phyloP scores from a whole-genome alignment of 2,797 vertebrate species.

The Gymnocypris eckloni region DNA sequence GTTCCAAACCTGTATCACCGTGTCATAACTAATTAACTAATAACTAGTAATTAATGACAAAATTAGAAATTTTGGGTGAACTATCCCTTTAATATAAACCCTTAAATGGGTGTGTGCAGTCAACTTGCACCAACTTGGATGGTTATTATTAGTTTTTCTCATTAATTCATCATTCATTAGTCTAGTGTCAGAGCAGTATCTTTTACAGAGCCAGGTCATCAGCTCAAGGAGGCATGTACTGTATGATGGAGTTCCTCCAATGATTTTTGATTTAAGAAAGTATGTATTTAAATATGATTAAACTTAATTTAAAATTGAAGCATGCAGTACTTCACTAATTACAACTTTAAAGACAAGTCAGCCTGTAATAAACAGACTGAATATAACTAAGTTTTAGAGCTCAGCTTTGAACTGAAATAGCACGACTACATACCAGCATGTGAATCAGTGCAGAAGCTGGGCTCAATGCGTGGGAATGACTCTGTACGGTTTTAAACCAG shows the following conservation, averaged over 20 bases:
- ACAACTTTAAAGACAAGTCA: background rate
- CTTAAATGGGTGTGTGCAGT: background rate
- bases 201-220: background rate
- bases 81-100: background rate
- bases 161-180: background rate
- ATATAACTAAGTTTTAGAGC: background rate
- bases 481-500: background rate
- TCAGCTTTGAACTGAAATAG: constrained; percentile 7
- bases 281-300: background rate
- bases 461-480: constrained; percentile 2
- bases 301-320: background rate
- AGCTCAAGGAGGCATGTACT: constrained; percentile 31
- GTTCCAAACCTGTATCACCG: no score
- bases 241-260: background rate
- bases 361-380: background rate
- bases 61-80: no score
- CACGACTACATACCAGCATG: background rate
- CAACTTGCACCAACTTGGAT: background rate
- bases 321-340: background rate
- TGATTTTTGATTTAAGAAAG: constrained; percentile 13
- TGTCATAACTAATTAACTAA: no score
- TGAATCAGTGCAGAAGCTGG: background rate
- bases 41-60: no score
- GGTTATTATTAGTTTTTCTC: background rate
- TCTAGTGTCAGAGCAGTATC: background rate